Evolutionary conservation across 2,797 vertebrate genomes (phyloP), one percentile per base, ranked within the genome.

Genomic region (Geotrypetes seraphini): DNA sequence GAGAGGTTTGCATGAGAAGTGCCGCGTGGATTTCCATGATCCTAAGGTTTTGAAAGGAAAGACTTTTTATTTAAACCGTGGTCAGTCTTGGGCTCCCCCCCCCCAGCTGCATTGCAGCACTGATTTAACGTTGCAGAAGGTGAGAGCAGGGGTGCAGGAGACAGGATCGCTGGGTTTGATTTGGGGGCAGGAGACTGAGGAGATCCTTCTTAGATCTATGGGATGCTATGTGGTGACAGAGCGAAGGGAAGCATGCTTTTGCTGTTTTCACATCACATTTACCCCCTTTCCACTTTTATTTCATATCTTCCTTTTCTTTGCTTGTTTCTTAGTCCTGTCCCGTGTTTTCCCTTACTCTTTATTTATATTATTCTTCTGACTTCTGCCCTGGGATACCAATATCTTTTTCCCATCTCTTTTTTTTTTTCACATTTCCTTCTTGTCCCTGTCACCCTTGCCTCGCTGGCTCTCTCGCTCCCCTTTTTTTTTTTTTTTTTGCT

Each of bases 281-380:
- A n/a, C n/a, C n/a, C n/a, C n/a, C n/a, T n/a, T n/a, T n/a, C n/a
- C n/a, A n/a, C n/a, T n/a, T n/a, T n/a, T n/a, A n/a, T n/a, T n/a
- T n/a, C n/a, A n/a, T n/a, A n/a, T n/a, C n/a, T n/a, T n/a, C n/a
- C n/a, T n/a, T n/a, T n/a, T n/a, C n/a, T n/a, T n/a, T n/a, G 25
- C 9, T 47, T 53, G 28, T 38, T 22, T 43, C 28, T 38, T n/a
- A n/a, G n/a, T 25, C 41, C 39, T 52, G 16, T 29, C 31, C 31
- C 16, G 44, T 8, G 5, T 10, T 3, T 26, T 18, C 13, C 12
- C 6, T 1, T 10, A 11, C 5, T 23, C n/a, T n/a, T n/a, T n/a
- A n/a, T n/a, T n/a, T n/a, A n/a, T n/a, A n/a, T 19, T 8, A 19
- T 19, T 8, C 19, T 19, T 19, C 8, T 19, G 19, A 5, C 8